Evolutionary conservation across 2,888 invertebrate genomes (phyloP).

Genomic region (Scelioninae gen. 2): DNA sequence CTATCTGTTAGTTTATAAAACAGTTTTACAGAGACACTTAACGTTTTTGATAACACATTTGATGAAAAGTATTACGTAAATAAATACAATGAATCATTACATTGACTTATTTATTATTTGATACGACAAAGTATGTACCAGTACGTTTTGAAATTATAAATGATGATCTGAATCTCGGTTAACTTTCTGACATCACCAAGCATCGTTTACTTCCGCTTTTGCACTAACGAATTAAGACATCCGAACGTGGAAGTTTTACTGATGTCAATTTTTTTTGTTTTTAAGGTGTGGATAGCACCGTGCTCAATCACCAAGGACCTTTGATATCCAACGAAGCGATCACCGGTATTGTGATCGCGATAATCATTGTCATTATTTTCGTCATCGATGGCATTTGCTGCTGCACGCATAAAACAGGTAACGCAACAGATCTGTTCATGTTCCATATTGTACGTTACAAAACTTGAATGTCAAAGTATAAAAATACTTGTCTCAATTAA

Average conservation of each 20-base stretch:
- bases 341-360: conserved; percentile 88
- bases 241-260: conserved; percentile 18
- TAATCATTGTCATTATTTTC: conserved; percentile 84
- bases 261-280: conserved; percentile 61
- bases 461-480: no score
- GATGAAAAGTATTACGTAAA: no score
- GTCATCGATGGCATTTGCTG: conserved; percentile 90
- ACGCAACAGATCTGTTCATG: neutral
- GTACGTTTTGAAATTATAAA: conserved; percentile 64
- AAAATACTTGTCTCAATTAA: no score
- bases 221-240: conserved; percentile 70
- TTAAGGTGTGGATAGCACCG: conserved; percentile 70
- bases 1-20: no score
- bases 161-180: conserved; percentile 6
- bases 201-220: conserved; percentile 72
- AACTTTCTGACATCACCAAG: conserved; percentile 70
- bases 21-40: no score
- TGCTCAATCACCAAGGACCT: conserved; percentile 75
- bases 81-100: no score
- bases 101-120: no score
- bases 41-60: no score
- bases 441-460: no score
- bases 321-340: conserved; percentile 85
- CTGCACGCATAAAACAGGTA: conserved; percentile 79
- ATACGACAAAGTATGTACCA: conserved; percentile 63